Percentiles rank a stretch among this genome's conserved stretches.
These are phyloP conservation scores for Eulacestoma nigropectus DNA, from an alignment of 2,113 vertebrate species.

Conservation along the genomic window DNA sequence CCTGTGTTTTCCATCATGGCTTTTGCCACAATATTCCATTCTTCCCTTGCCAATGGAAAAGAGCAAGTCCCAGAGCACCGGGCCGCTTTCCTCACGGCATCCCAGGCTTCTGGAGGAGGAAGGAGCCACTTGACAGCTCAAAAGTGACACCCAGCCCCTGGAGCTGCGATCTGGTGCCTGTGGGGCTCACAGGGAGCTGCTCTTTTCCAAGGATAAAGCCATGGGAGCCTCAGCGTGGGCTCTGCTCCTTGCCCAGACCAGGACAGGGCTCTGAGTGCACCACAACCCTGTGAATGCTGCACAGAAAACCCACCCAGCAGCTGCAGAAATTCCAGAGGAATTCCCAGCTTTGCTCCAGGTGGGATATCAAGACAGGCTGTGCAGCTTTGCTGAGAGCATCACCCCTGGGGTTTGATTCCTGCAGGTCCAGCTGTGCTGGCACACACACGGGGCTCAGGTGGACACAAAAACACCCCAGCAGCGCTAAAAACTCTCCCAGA, in stretches of 20 bases:
- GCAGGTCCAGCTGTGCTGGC: neutral
- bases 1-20: neutral
- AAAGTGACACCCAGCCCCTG: neutral
- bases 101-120: neutral
- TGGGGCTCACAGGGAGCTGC: neutral
- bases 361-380: neutral
- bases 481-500: neutral
- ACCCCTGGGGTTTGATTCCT: neutral
- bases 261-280: neutral
- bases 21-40: neutral
- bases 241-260: neutral
- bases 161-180: neutral
- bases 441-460: neutral
- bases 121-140: neutral
- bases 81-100: neutral
- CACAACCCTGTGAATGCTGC: neutral
- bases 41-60: neutral
- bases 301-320: neutral
- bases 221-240: neutral
- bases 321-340: neutral
- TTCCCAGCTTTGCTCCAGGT: neutral
- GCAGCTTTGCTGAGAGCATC: neutral
- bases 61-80: neutral
- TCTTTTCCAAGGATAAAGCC: neutral
- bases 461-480: neutral